Evolutionary conservation across 2,113 vertebrate genomes (phyloP).

Genomic region (Indri indri): DNA sequence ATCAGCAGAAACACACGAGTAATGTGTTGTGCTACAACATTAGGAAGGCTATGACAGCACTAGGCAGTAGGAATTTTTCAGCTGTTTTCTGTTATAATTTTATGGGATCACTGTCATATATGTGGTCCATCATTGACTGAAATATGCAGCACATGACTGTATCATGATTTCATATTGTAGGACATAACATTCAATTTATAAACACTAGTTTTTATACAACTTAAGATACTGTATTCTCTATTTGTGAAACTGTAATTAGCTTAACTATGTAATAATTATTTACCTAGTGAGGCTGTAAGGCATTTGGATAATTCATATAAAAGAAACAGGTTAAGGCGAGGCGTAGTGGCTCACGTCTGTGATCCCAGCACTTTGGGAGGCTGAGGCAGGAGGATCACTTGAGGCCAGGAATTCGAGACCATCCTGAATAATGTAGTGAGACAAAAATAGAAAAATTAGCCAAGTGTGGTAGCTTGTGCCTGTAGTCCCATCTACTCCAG

Average conservation of each 20-base stretch:
- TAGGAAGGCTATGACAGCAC: background rate
- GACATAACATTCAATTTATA: background rate
- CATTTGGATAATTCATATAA: background rate
- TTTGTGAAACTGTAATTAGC: background rate
- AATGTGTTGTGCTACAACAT: background rate
- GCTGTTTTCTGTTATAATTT: background rate
- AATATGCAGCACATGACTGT: background rate
- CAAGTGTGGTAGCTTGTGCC: background rate
- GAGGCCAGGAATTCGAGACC: background rate
- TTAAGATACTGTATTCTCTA: background rate
- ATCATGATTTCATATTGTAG: background rate
- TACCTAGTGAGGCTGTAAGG: background rate
- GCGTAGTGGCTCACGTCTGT: background rate
- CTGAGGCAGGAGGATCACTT: accelerated
- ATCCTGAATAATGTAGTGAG: background rate
- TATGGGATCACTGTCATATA: background rate
- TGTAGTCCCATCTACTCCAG: background rate
- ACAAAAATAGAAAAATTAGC: background rate
- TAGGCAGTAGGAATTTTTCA: background rate
- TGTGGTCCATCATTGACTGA: background rate
- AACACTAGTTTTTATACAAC: background rate
- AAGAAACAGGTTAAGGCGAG: background rate
- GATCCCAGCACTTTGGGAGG: background rate
- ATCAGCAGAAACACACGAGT: background rate
- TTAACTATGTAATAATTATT: background rate